Evolutionary conservation across 2,113 vertebrate genomes (phyloP).

Genomic region (Platichthys stellatus): DNA sequence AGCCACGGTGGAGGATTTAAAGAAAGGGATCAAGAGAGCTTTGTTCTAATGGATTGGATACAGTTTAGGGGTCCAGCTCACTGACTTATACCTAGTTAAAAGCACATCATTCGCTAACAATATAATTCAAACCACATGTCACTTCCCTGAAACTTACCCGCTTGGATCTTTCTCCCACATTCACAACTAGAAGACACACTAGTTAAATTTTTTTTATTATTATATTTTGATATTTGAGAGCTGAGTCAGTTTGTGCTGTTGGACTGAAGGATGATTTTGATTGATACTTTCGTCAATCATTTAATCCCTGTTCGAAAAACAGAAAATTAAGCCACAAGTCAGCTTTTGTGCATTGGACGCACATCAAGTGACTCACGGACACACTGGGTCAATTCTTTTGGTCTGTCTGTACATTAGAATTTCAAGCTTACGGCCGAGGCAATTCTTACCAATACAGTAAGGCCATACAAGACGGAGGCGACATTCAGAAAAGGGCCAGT

Average conservation of each 20-base stretch:
- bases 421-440: constrained; percentile 77
- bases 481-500: constrained; percentile 72
- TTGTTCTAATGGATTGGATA: constrained; percentile 80
- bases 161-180: constrained; percentile 24
- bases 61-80: constrained; percentile 71
- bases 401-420: constrained; percentile 76
- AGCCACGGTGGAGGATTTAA: constrained; percentile 76
- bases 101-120: constrained; percentile 62
- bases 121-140: constrained; percentile 77
- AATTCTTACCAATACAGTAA: constrained; percentile 75
- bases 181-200: not conserved
- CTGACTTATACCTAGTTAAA: constrained; percentile 71
- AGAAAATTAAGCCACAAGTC: constrained; percentile 51
- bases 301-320: constrained; percentile 49
- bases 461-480: constrained; percentile 67
- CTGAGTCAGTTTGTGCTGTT: constrained; percentile 18
- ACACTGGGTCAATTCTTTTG: constrained; percentile 63
- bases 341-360: not conserved
- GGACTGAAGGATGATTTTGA: constrained; percentile 43
- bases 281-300: constrained; percentile 54
- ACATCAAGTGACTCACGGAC: constrained; percentile 48
- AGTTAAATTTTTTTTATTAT: constrained; percentile 6
- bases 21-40: constrained; percentile 76
- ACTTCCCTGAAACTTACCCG: constrained; percentile 20
- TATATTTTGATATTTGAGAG: constrained; percentile 12